A percentile compares a stretch with the other conserved stretches of the same genome.
Evolutionary conservation across 2,797 vertebrate genomes (phyloP).

Genomic region (Holocentrus rufus): DNA sequence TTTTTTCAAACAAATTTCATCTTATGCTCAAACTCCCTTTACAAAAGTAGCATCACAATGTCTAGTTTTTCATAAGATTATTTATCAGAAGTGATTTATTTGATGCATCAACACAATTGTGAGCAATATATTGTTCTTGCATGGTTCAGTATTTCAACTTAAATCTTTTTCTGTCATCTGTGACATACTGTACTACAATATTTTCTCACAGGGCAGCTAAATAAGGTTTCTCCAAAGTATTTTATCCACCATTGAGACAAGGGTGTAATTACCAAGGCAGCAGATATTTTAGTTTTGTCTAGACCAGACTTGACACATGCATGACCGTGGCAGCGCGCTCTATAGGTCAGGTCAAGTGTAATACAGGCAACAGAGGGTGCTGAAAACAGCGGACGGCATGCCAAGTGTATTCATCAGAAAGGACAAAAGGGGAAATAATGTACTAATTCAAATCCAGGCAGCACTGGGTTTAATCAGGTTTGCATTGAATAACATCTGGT

Average conservation of each 20-base stretch:
- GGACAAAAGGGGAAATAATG: neutral
- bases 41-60: too few relatives aligned
- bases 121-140: too few relatives aligned
- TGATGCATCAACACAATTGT: neutral
- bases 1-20: too few relatives aligned
- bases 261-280: slow-evolving; percentile 74
- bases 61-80: neutral
- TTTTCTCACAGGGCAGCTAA: slow-evolving; percentile 47
- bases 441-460: slow-evolving; percentile 1
- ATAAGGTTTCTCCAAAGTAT: slow-evolving; percentile 52
- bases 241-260: slow-evolving; percentile 60
- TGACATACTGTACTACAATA: slow-evolving; percentile 7
- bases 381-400: slow-evolving; percentile 39
- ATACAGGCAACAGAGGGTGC: slow-evolving; percentile 34
- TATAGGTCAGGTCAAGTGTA: slow-evolving; percentile 59
- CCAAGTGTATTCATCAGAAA: slow-evolving; percentile 8
- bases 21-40: too few relatives aligned
- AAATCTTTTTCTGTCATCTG: neutral
- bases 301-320: slow-evolving; percentile 70
- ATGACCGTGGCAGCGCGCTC: slow-evolving; percentile 52
- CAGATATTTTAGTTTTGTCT: slow-evolving; percentile 78
- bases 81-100: neutral
- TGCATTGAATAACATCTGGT: neutral
- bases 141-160: neutral
- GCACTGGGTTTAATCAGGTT: neutral